Base-by-base conservation (phyloP, 2,888 invertebrate genomes). In the Machimus atricapillus region DNA sequence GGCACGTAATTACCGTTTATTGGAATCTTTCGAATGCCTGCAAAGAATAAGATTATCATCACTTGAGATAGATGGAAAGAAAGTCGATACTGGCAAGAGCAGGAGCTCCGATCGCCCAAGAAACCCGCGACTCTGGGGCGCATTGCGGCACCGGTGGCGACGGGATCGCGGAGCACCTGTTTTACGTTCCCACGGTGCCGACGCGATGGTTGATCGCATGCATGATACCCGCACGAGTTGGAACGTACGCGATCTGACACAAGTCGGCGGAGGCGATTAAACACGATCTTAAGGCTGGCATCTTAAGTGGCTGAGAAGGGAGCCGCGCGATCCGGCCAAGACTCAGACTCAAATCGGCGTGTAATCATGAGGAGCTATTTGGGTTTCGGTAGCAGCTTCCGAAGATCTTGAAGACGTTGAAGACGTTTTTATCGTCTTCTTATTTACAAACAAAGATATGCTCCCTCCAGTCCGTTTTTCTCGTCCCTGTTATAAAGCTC, bases 161-260 rank as follows among this genome's bases (percentile, higher is more conserved):
- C 34, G 56, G 43, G 85, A 58, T 73, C 40, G 86, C 82, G 77
- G 81, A 86, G 87, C 87, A 82, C 83, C 87, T 85, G 77, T 87
- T 78, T 73, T 37, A 23, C 73, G 52, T 86, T 86, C 87, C 85
- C 87, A 76, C 85, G 88, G 87, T 86, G 81, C 81, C 66, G 52
- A 14, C 56, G 19, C n/a, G 52, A 56, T n/a, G n/a, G 81, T 23
- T 1, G 81, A 88, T 79, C 81, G 79, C 74, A 85, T 78, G 86
- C 74, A 85, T 85, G 87, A 89, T 88, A 85, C 87, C 88, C 89
- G 89, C 89, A 89, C 89, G 89, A 89, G 89, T 89, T 89, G 89
- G 88, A 89, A 89, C 89, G 89, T 88, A 89, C 88, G 89, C 89
- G 88, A 89, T 89, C 88, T 78, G 87, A 87, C 86, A 85, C 87